These are phyloP conservation scores for Coenobita brevimanus DNA, from an alignment of 1,140 invertebrate species.

Conservation along the genomic window DNA sequence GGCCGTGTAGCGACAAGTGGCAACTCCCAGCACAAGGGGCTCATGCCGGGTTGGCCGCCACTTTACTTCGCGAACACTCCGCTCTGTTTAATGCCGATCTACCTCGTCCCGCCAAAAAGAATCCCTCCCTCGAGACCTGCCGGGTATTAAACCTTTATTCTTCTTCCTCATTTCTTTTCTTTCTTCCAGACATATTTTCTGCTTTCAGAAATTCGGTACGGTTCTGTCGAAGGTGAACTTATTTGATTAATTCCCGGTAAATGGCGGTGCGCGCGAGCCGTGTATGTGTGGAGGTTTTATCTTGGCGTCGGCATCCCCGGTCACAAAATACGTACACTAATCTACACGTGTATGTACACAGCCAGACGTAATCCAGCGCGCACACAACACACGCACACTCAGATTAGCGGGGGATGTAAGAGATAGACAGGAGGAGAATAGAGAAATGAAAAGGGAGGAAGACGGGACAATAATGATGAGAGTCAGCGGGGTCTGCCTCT, in stretches of 20 bases:
- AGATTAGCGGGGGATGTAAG: not conserved
- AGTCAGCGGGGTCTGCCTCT: too few species aligned
- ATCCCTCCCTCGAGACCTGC: too few species aligned
- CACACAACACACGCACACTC: slow-evolving; percentile 26
- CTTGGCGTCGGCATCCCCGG: slow-evolving; percentile 59
- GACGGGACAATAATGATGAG: too few species aligned
- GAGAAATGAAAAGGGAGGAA: too few species aligned
- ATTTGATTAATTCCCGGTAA: slow-evolving; percentile 66
- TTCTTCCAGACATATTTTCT: not conserved
- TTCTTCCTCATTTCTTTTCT: too few species aligned
- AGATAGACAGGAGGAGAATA: too few species aligned
- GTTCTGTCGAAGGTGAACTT: slow-evolving; percentile 47
- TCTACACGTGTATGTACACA: slow-evolving; percentile 46
- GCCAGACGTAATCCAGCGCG: slow-evolving; percentile 25
- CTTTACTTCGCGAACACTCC: slow-evolving; percentile 58
- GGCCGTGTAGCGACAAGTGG: slow-evolving; percentile 56
- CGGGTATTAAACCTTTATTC: too few species aligned
- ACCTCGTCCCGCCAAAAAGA: not conserved
- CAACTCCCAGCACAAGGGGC: slow-evolving; percentile 62
- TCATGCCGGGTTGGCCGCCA: slow-evolving; percentile 59
- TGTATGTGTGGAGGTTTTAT: slow-evolving; percentile 64
- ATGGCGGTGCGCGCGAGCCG: slow-evolving; percentile 54
- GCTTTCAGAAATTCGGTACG: not conserved
- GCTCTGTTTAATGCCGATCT: slow-evolving; percentile 50
- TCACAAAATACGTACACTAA: slow-evolving; percentile 59